Evolutionary conservation across 2,113 vertebrate genomes (phyloP).

Genomic region (Muscicapa adusta): DNA sequence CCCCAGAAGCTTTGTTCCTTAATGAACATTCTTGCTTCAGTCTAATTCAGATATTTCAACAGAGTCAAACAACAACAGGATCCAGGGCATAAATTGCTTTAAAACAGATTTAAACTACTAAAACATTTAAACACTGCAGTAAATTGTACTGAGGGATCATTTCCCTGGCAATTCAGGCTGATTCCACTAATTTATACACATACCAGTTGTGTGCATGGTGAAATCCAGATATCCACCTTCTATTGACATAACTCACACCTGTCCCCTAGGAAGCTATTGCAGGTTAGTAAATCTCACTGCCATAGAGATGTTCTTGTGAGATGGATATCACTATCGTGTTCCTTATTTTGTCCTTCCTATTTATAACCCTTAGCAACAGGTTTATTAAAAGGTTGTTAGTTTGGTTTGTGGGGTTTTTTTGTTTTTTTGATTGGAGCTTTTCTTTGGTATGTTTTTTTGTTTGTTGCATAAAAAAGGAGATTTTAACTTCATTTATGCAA

Average conservation of each 20-base stretch:
- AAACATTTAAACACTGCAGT: neutral
- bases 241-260: neutral
- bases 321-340: neutral
- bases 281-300: neutral
- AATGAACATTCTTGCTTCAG: neutral
- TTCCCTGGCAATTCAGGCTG: neutral
- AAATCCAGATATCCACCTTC: neutral
- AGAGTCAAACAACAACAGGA: neutral
- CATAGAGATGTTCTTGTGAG: neutral
- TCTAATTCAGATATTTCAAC: neutral
- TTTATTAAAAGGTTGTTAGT: neutral
- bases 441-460: neutral
- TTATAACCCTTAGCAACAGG: neutral
- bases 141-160: neutral
- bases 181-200: neutral
- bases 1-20: neutral
- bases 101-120: neutral
- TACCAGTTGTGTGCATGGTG: neutral
- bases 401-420: neutral
- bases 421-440: neutral
- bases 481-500: neutral
- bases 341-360: neutral
- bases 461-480: neutral
- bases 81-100: neutral
- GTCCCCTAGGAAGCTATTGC: neutral